These are phyloP conservation scores for Boleophthalmus pectinirostris DNA, from an alignment of 2,113 vertebrate species.

Conservation along the genomic window DNA sequence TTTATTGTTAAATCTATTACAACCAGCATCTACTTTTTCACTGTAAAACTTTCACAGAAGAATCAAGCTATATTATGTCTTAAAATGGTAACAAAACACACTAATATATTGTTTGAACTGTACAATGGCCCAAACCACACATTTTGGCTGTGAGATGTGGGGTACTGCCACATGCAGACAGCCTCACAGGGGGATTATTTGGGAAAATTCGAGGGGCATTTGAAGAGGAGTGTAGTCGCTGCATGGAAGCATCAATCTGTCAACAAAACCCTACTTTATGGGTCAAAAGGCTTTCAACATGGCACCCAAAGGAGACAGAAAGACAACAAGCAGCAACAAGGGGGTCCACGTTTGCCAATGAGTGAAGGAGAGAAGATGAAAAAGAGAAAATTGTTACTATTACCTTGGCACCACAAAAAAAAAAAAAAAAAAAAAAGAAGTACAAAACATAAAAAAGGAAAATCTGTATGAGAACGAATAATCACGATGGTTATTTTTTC, in stretches of 20 bases:
- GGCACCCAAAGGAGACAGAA: conserved; percentile 36
- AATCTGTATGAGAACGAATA: conserved; percentile 61
- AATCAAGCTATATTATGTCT: neutral
- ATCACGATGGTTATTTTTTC: conserved; percentile 70
- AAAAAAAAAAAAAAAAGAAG: conserved; percentile 11
- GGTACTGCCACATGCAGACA: conserved; percentile 50
- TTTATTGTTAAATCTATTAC: too few species aligned
- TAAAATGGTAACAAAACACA: neutral
- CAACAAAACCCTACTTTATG: conserved; percentile 77
- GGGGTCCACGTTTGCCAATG: conserved; percentile 38
- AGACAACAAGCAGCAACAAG: conserved; percentile 24
- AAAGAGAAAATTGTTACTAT: conserved; percentile 75
- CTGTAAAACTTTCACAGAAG: too few species aligned
- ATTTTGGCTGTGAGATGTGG: conserved; percentile 51
- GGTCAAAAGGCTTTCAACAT: conserved; percentile 77
- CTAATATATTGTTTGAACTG: neutral
- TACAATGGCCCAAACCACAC: conserved; percentile 51
- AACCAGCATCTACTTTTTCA: too few species aligned
- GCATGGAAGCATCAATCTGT: conserved; percentile 78
- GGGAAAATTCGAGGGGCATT: conserved; percentile 76
- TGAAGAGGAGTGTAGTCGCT: conserved; percentile 75
- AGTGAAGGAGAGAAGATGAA: conserved; percentile 62
- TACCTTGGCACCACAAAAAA: conserved; percentile 62
- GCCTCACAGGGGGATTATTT: conserved; percentile 77
- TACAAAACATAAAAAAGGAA: conserved; percentile 45